These are phyloP conservation scores for Himalopsyche japonica DNA, from an alignment of 2,888 invertebrate species.

Conservation along the genomic window DNA sequence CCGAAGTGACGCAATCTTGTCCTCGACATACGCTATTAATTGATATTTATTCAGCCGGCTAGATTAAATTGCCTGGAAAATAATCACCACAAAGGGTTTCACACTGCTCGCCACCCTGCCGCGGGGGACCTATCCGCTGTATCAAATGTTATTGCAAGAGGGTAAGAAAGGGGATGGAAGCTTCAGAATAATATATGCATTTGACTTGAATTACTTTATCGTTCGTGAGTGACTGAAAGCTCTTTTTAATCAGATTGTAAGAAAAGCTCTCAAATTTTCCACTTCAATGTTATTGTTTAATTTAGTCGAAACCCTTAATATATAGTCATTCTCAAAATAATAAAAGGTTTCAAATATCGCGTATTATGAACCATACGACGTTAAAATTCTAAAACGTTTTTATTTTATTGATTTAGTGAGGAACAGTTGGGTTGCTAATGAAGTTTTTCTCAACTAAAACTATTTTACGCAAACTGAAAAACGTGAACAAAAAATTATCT, in stretches of 20 bases:
- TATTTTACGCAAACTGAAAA: no score
- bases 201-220: conserved; percentile 17
- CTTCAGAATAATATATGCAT: neutral
- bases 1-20: neutral
- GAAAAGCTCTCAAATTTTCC: neutral
- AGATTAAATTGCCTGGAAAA: conserved; percentile 39
- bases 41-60: conserved; percentile 39
- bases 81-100: conserved; percentile 39
- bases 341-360: neutral
- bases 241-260: neutral
- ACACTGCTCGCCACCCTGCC: conserved; percentile 5
- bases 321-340: neutral
- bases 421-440: no score
- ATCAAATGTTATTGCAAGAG: conserved; percentile 27
- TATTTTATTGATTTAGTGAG: no score
- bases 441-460: no score
- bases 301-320: neutral
- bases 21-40: conserved; percentile 30
- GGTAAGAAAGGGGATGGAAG: neutral
- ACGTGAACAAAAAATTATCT: no score
- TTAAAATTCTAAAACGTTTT: no score
- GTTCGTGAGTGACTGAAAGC: neutral
- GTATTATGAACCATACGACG: no score
- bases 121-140: conserved; percentile 10
- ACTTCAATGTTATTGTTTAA: neutral